These are phyloP conservation scores for Theretra japonica DNA, from an alignment of 2,888 invertebrate genomes.

Conservation along the genomic window DNA sequence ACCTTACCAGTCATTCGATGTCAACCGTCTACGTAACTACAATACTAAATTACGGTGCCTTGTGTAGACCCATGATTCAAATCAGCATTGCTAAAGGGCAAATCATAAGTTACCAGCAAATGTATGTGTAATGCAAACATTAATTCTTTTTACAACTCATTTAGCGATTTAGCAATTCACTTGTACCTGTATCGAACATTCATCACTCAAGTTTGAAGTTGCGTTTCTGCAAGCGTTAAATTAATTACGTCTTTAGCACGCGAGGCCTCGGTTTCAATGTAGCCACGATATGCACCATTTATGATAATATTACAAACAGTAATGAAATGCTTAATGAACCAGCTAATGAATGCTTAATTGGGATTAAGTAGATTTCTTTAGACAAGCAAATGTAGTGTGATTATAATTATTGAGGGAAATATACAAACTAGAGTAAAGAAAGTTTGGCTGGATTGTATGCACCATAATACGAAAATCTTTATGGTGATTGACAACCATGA, in stretches of 20 bases:
- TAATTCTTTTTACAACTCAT: neutral
- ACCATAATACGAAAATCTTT: too few species aligned
- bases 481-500: too few species aligned
- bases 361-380: too few species aligned
- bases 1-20: neutral
- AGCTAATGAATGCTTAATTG: neutral
- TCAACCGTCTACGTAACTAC: too few species aligned
- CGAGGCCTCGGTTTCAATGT: constrained; percentile 7
- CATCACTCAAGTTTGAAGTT: constrained; percentile 21
- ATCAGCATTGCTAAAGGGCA: neutral
- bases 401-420: too few species aligned
- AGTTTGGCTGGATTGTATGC: too few species aligned
- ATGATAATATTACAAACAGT: constrained; percentile 1
- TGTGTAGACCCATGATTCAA: neutral
- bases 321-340: neutral
- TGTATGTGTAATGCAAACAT: neutral
- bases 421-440: too few species aligned
- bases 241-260: constrained; percentile 19
- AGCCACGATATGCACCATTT: constrained; percentile 9
- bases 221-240: constrained; percentile 14
- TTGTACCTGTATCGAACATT: constrained; percentile 14
- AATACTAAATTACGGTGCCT: neutral
- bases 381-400: too few species aligned
- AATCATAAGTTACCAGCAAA: neutral
- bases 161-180: constrained; percentile 13